Conservation (phyloP, 2,888 invertebrate species). For the Strigamia transsilvanica region DNA sequence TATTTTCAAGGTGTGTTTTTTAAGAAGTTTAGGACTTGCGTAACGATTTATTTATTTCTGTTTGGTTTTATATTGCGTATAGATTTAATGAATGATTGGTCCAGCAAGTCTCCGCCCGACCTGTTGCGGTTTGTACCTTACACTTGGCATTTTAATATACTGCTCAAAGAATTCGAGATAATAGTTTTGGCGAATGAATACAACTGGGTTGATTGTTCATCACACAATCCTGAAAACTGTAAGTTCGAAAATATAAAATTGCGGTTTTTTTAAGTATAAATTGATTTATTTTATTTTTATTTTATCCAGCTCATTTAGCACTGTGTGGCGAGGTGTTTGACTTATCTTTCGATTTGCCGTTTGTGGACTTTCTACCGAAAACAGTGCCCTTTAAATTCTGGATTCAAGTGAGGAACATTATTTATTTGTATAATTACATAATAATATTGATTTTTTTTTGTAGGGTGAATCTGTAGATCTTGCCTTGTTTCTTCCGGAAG, state of each 20-base stretch:
- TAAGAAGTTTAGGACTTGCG: background rate
- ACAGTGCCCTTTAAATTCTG: conserved; percentile 89
- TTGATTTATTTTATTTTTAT: background rate
- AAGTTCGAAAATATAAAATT: conserved; percentile 57
- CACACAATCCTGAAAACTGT: conserved; percentile 93
- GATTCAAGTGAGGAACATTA: conserved; percentile 75
- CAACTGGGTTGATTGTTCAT: conserved; percentile 99
- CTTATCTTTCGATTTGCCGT: conserved; percentile 91
- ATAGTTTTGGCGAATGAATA: conserved; percentile 93
- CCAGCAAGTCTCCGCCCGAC: conserved; percentile 78
- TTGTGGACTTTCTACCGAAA: conserved; percentile 90
- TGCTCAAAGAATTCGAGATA: conserved; percentile 94
- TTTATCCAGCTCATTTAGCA: conserved; percentile 76
- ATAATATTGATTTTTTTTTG: conserved; percentile 52
- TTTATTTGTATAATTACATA: no score
- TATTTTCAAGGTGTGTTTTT: conserved; percentile 79
- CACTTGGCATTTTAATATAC: conserved; percentile 90
- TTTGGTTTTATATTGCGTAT: conserved; percentile 58
- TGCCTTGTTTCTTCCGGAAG: conserved; percentile 88
- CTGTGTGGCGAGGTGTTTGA: conserved; percentile 94
- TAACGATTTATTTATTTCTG: background rate
- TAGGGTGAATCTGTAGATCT: conserved; percentile 90
- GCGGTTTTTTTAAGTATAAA: background rate
- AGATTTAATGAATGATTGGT: conserved; percentile 95
- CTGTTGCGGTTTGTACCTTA: conserved; percentile 95